A percentile compares a stretch with the other conserved stretches of the same genome.
Conservation (phyloP, 2,797 vertebrate genomes). For the Huso huso region DNA sequence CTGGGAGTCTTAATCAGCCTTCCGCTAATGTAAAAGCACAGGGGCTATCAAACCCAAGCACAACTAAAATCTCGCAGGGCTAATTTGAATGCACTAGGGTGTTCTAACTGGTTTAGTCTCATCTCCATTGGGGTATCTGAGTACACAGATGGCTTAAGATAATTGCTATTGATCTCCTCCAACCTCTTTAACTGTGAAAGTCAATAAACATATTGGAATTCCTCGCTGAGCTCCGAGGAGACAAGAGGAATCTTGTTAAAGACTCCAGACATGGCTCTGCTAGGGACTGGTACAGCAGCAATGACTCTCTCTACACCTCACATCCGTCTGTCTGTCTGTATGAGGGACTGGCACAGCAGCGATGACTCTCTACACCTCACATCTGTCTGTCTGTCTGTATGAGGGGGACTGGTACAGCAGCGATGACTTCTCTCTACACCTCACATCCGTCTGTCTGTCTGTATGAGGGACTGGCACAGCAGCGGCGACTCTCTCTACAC, state of each 20-base stretch:
- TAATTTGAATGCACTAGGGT: too few species aligned
- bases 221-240: neutral
- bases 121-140: too few species aligned
- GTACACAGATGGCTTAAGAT: neutral
- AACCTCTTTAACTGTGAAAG: neutral
- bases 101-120: too few species aligned
- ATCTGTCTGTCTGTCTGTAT: too few species aligned
- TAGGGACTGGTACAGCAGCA: conserved; percentile 34
- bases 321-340: conserved; percentile 21
- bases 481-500: too few species aligned
- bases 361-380: too few species aligned
- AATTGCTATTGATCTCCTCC: conserved; percentile 4
- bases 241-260: conserved; percentile 35
- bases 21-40: neutral
- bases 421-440: too few species aligned
- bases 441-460: too few species aligned
- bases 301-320: conserved; percentile 17
- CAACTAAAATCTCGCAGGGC: neutral
- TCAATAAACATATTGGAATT: neutral
- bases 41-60: neutral
- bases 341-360: too few species aligned
- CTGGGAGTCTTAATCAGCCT: too few species aligned
- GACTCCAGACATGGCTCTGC: conserved; percentile 48
- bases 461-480: too few species aligned
- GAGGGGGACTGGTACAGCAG: too few species aligned